Base-by-base conservation (phyloP, 2,797 vertebrate species). In the Spinibarbus caldwelli region DNA sequence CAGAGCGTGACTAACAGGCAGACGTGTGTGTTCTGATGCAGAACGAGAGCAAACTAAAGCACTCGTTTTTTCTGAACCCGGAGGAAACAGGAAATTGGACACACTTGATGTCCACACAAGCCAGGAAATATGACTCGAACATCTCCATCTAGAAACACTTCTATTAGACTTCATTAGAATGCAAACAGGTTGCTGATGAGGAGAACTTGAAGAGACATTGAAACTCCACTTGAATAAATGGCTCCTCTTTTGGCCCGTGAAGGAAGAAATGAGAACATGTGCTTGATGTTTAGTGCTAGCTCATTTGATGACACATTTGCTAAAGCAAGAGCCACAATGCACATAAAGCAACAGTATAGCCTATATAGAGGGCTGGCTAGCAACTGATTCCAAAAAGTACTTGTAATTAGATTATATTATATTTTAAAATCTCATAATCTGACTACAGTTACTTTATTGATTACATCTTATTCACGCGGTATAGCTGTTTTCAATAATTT, bases 21-120 rank as follows among this genome's bases (percentile, higher is more conserved):
- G 91, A 88, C 88, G 89, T 91, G 86, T 36, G 84, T 36, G 83
- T 87, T 26, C 89, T 91, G 90, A 89, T 90, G 93, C 92, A 87
- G 89, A 94, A 93, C 89, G 67, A 94, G 91, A 90, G 90, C 91
- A 94, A 92, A 93, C 93, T 91, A 94, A 88, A 92, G 91, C 92
- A 90, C 92, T 89, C 17, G 7, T 34, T 36, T 70, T 52, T 86
- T 84, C 71, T 81, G 68, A 54, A 57, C 14, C 21, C 36, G 38
- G 52, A 64, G 78, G 83, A 73, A 80, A 38, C 43, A 59, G 45
- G 72, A 85, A 66, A 86, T 87, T 84, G 73, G 70, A 83, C 79
- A 57, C 72, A 47, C 78, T 78, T 66, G 59, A 31, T 47, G 43
- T 85, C 38, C 19, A 52, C 59, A 41, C 66, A 15, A 82, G 71